Evolutionary conservation across 2,888 invertebrate genomes (phyloP), one percentile per base, ranked within the genome.

Genomic region (Drosophila mercatorum): DNA sequence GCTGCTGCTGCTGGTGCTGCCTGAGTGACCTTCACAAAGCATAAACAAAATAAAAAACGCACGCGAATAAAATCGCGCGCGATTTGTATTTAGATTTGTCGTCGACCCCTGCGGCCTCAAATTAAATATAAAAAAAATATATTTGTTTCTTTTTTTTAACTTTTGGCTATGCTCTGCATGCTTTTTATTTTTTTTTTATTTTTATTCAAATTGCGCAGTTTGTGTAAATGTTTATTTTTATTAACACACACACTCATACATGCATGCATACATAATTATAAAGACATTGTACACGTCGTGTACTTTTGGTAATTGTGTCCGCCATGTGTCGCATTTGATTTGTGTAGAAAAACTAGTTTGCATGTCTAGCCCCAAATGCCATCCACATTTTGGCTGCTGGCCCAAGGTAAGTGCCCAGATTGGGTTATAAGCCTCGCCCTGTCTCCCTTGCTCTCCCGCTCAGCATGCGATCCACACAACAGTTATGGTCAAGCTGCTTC

Each of bases 271-370:
- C 62, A 79, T 69, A 79, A 66, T 80, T 77, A 63, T 60, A 70
- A 36, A 66, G 74, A 73, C 63, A 62, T 66, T 72, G 66, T 69
- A 41, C 51, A 60, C 47, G 59, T 66, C 62, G 55, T 76, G 58
- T 56, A 62, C 58, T 59, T 52, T 65, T 71, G 58, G 87, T 84
- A 87, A 87, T 81, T 84, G 81, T 84, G 88, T 81, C 82, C 69
- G 57, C 80, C 82, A 81, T 80, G 79, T 83, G 79, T 81, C 84
- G 59, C 63, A 66, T 63, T 60, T 65, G 53, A 63, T 75, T 60
- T 61, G 49, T 64, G 49, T 34, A 44, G 36, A 51, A 53, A 72
- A 76, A 76, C 76, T 70, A 80, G 76, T 80, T 77, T 80, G 56
- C 75, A 61, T 68, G 56, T 68, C 60, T 79, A 46, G 49, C 56